A percentile compares a stretch with the other conserved stretches of the same genome.
phyloP scores from a whole-genome alignment of 2,888 invertebrate species.

The Agonopterix arenella region DNA sequence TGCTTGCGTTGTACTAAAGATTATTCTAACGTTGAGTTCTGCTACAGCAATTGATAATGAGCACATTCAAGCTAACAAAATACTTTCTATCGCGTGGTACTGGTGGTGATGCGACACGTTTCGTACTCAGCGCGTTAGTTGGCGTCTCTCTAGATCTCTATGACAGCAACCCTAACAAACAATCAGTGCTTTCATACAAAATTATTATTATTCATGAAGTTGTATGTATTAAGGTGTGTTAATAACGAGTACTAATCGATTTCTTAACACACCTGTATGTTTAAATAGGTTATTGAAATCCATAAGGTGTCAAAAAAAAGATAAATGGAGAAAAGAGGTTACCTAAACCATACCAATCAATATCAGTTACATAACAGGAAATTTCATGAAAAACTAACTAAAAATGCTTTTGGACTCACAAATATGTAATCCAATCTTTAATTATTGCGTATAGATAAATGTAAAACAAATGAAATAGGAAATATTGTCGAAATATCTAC shows the following conservation, averaged over 20 bases:
- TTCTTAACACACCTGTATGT: background rate
- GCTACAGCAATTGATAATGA: no score
- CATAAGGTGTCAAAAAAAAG: background rate
- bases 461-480: background rate
- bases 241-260: background rate
- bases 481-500: constrained; percentile 8
- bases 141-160: no score
- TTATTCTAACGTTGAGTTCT: no score
- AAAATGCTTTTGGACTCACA: background rate
- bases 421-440: background rate
- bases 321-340: constrained; percentile 4
- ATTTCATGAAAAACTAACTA: background rate
- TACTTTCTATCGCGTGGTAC: no score
- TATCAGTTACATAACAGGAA: constrained; percentile 11
- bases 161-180: no score
- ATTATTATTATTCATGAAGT: background rate
- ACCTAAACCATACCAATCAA: constrained; percentile 8
- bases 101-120: no score
- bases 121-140: no score
- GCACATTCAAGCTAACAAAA: no score
- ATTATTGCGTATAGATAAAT: constrained; percentile 4
- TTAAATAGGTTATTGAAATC: background rate
- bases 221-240: background rate
- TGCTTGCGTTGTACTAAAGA: no score
- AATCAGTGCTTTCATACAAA: background rate